A percentile compares a stretch with the other conserved stretches of the same genome.
phyloP scores from a whole-genome alignment of 1,140 invertebrate species.

The Pectinophora gossypiella region DNA sequence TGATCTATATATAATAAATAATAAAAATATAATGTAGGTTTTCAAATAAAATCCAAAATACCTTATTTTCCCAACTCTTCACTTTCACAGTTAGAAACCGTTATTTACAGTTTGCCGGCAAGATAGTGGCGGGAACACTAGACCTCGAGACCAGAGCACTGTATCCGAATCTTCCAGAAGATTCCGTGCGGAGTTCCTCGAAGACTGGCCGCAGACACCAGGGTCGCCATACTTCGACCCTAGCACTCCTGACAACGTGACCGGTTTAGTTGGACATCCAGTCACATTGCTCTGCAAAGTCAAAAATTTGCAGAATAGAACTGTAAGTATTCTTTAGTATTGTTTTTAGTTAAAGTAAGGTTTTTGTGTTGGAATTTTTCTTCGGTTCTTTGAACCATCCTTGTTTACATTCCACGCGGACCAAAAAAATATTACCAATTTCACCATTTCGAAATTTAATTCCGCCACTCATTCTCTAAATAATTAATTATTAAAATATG shows the following conservation, averaged over 20 bases:
- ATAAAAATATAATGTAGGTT: no score
- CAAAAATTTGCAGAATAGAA: constrained; percentile 91
- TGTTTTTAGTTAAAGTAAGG: no score
- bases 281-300: constrained; percentile 91
- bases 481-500: no score
- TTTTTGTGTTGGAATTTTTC: no score
- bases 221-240: constrained; percentile 89
- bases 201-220: constrained; percentile 83
- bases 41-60: neutral
- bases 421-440: no score
- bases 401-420: no score
- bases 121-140: constrained; percentile 47
- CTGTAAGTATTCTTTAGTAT: constrained; percentile 82
- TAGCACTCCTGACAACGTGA: constrained; percentile 87
- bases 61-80: neutral
- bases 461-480: no score
- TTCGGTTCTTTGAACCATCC: no score
- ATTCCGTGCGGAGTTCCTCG: constrained; percentile 84
- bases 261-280: constrained; percentile 90
- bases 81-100: neutral
- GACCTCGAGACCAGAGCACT: constrained; percentile 57
- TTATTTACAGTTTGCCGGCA: constrained; percentile 50
- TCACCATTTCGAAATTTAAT: no score
- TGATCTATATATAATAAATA: no score
- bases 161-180: constrained; percentile 76